Evolutionary conservation across 2,888 invertebrate genomes (phyloP).

Genomic region (Hoplodrina ambigua): DNA sequence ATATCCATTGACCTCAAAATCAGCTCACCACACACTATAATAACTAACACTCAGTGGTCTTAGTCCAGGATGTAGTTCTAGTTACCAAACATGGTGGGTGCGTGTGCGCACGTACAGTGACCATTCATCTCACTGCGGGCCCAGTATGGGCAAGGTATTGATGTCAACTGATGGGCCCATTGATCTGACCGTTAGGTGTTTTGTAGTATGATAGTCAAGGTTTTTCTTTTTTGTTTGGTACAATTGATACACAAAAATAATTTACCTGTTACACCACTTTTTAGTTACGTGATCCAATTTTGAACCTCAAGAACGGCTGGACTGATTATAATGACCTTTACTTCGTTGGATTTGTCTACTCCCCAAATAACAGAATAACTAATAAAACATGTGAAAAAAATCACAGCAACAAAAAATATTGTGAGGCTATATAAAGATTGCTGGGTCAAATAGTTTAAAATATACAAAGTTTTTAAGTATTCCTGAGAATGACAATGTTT

Average conservation of each 20-base stretch:
- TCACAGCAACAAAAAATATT: too few relatives aligned
- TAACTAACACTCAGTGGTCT: constrained; percentile 11
- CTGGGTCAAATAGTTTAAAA: too few relatives aligned
- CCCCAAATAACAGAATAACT: too few relatives aligned
- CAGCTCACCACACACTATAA: constrained; percentile 4
- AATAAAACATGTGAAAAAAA: too few relatives aligned
- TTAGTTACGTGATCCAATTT: too few relatives aligned
- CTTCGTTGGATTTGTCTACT: too few relatives aligned
- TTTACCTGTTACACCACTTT: neutral
- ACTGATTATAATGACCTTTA: too few relatives aligned
- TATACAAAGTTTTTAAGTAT: too few relatives aligned
- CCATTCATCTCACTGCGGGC: constrained; percentile 42
- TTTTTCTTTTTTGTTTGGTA: neutral
- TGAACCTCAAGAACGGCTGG: too few relatives aligned
- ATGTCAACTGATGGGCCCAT: constrained; percentile 46
- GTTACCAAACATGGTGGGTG: constrained; percentile 41
- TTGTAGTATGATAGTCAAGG: neutral
- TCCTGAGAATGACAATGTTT: too few relatives aligned
- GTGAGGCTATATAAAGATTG: too few relatives aligned
- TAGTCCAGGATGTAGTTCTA: constrained; percentile 46
- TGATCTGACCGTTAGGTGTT: constrained; percentile 41
- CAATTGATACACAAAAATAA: neutral
- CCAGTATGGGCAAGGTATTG: constrained; percentile 52
- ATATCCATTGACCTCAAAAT: constrained; percentile 33
- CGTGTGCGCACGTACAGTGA: constrained; percentile 28